Percentiles rank a stretch among this genome's conserved stretches.
Evolutionary conservation across 2,888 invertebrate species (phyloP).

Genomic region (Chrysolina americana): DNA sequence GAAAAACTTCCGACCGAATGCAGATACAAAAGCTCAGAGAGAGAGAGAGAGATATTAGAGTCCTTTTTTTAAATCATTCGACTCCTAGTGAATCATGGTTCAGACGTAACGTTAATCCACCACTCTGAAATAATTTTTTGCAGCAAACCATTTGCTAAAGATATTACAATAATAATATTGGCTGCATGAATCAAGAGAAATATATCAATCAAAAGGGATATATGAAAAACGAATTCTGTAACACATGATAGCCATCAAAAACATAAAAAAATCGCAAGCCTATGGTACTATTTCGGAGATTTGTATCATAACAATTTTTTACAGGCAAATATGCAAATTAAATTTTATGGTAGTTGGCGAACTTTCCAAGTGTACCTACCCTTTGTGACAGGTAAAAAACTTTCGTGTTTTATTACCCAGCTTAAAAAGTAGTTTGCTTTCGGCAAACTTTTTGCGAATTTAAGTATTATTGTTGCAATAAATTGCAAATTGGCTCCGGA

Average conservation of each 20-base stretch:
- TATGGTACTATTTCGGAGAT: not conserved
- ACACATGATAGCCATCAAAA: not conserved
- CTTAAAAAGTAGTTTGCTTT: constrained; percentile 22
- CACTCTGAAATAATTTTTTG: too few relatives aligned
- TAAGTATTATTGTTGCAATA: constrained; percentile 45
- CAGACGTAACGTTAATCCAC: too few relatives aligned
- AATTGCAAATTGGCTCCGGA: constrained; percentile 44
- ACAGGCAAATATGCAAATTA: constrained; percentile 20
- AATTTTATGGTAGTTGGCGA: constrained; percentile 24
- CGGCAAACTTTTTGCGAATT: constrained; percentile 33
- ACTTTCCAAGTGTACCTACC: constrained; percentile 25
- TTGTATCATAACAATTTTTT: not conserved
- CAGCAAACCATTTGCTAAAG: too few relatives aligned
- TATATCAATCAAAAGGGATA: too few relatives aligned
- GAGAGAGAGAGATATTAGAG: too few relatives aligned
- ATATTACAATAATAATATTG: too few relatives aligned
- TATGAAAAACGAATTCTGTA: too few relatives aligned
- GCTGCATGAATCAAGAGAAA: too few relatives aligned
- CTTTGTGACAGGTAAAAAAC: constrained; percentile 29
- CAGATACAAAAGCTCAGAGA: too few relatives aligned
- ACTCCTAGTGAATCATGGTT: too few relatives aligned
- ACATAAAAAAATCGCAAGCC: not conserved
- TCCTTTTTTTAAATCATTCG: too few relatives aligned
- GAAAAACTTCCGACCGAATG: too few relatives aligned
- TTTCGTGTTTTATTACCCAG: constrained; percentile 16